phyloP scores from a whole-genome alignment of 2,797 vertebrate species.

The Macrochelys suwanniensis region DNA sequence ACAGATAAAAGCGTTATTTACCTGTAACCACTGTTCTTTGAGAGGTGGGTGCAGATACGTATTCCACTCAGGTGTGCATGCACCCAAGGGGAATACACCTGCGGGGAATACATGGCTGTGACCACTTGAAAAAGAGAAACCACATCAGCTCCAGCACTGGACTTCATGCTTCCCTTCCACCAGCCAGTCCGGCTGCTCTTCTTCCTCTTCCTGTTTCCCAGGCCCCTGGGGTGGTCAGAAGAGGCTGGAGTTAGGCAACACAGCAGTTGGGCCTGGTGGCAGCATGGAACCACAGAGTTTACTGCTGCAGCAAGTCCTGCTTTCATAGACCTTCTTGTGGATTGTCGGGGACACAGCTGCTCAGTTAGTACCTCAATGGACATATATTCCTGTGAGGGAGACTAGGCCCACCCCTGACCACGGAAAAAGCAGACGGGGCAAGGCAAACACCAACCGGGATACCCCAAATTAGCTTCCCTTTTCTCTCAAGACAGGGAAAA shows the following conservation, averaged over 20 bases:
- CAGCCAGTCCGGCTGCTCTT: background rate
- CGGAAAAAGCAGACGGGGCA: background rate
- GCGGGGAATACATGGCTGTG: background rate
- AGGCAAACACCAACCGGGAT: background rate
- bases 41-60: background rate
- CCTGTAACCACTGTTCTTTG: background rate
- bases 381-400: accelerated
- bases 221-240: background rate
- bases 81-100: background rate
- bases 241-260: background rate
- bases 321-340: background rate
- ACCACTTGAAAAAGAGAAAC: background rate
- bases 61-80: background rate
- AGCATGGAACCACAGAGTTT: background rate
- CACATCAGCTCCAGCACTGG: background rate
- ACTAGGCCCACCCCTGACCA: background rate
- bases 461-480: background rate
- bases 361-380: background rate
- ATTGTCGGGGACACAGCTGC: background rate
- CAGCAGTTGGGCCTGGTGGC: background rate
- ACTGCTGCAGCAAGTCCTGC: background rate
- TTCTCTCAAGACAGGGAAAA: background rate
- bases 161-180: background rate
- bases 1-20: background rate
- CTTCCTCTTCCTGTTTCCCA: background rate